Base-by-base conservation (phyloP, 2,113 vertebrate genomes). In the Struthidea cinerea region DNA sequence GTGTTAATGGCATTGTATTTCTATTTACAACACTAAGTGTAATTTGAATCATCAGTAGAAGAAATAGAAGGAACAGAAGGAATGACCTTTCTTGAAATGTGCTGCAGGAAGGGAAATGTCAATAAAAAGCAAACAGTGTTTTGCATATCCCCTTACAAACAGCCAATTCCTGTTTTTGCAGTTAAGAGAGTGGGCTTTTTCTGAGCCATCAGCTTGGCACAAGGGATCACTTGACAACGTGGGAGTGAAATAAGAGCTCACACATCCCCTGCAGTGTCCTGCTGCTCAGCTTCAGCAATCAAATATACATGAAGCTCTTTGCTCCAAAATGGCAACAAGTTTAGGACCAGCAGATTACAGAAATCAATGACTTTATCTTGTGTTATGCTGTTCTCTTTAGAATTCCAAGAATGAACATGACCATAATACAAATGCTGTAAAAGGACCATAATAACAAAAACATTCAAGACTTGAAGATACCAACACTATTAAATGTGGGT, bases 21-120 rank as follows among this genome's bases (percentile, higher is more conserved):
- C 60, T 91, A 46, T 75, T 89, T 84, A 85, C 75, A 96, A 79
- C 67, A 78, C 56, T 83, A 74, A 88, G 49, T 44, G 92, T 83
- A 96, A 96, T 93, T 94, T 96, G 93, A 97, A 86, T 93, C 93
- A 96, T 94, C 89, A 74, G 26, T 44, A 76, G 76, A 94, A 96
- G 69, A 86, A 89, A 76, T 65, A 93, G 87, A 93, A 91, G 65
- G 93, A 82, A 56, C 78, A 92, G 87, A 93, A 94, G 42, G 87
- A 79, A 82, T 94, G 90, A 94, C 94, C 95, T 97, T 97, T 97
- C 87, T 59, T 84, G 50, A 95, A 96, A 92, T 47, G 92, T 89
- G 70, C 46, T 79, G 73, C 57, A 94, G 73, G 81, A 96, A 83
- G 53, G 61, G 73, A 96, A 97, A 96, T 81, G 86, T 95, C 96